A percentile compares a stretch with the other conserved stretches of the same genome.
Conservation (phyloP, 2,797 vertebrate species). For the Bufotes viridis region DNA sequence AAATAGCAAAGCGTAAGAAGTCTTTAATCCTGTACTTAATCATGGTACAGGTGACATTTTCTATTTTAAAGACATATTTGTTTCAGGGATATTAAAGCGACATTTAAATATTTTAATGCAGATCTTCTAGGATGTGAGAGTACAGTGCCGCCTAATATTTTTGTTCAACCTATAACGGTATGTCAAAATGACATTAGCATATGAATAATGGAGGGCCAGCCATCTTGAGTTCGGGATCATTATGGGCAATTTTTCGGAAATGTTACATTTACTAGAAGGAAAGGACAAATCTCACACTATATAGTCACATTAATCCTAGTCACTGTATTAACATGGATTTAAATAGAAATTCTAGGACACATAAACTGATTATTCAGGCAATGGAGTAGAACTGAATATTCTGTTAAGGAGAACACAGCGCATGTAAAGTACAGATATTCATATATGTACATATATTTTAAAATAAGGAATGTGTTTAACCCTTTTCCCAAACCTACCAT, state of each 20-base stretch:
- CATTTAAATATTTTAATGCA: slow-evolving; percentile 13
- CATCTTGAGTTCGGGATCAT: not conserved
- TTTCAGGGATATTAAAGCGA: not conserved
- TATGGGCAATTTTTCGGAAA: not conserved
- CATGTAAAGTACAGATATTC: not conserved
- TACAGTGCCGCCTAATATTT: not conserved
- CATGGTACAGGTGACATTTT: slow-evolving; percentile 39
- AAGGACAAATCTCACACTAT: slow-evolving; percentile 2
- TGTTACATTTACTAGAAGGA: not conserved
- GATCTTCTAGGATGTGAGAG: not conserved
- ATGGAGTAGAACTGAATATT: not conserved
- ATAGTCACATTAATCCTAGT: slow-evolving; percentile 15
- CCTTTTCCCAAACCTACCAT: too few relatives aligned
- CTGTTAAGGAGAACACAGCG: not conserved
- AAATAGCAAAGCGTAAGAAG: slow-evolving; percentile 44
- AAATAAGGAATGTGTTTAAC: not conserved
- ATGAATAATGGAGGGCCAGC: not conserved
- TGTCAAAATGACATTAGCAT: slow-evolving; percentile 15
- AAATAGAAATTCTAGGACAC: not conserved
- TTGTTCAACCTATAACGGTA: not conserved
- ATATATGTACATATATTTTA: not conserved
- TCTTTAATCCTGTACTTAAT: slow-evolving; percentile 40
- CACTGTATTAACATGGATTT: not conserved
- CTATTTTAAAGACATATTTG: slow-evolving; percentile 31
- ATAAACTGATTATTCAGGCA: not conserved